Percentiles rank a stretch among this genome's conserved stretches.
These are phyloP conservation scores for Lissocephala sabroskyi DNA, from an alignment of 2,888 invertebrate genomes.

Conservation along the genomic window DNA sequence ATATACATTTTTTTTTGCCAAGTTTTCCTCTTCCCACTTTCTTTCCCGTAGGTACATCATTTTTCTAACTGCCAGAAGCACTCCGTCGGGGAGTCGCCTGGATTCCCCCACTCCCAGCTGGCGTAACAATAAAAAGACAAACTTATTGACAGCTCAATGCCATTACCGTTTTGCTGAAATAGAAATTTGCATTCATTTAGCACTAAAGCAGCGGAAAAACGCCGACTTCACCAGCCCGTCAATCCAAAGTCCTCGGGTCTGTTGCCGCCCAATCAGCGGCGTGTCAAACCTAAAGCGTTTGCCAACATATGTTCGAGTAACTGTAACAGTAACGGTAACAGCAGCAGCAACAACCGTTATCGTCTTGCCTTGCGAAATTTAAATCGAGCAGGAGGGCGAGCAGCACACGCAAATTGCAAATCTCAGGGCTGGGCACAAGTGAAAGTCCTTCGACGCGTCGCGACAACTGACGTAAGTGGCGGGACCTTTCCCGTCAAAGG, in stretches of 20 bases:
- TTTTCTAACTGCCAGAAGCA: slow-evolving; percentile 52
- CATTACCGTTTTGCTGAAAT: slow-evolving; percentile 58
- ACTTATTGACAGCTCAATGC: slow-evolving; percentile 62
- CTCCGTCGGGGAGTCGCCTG: slow-evolving; percentile 17
- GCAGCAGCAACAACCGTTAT: too few relatives aligned
- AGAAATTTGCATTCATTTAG: slow-evolving; percentile 63
- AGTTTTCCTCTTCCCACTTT: neutral
- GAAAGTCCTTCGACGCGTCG: slow-evolving; percentile 31
- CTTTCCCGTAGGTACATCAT: slow-evolving; percentile 24
- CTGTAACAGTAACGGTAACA: slow-evolving; percentile 14
- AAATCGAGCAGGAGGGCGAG: too few relatives aligned
- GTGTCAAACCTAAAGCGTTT: slow-evolving; percentile 42
- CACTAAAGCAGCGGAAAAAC: slow-evolving; percentile 8
- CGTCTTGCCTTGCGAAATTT: too few relatives aligned
- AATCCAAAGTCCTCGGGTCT: slow-evolving; percentile 25
- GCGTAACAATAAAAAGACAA: slow-evolving; percentile 46
- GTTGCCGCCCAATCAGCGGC: slow-evolving; percentile 45
- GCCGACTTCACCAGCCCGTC: neutral
- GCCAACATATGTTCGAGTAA: slow-evolving; percentile 49
- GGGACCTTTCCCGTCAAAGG: too few relatives aligned
- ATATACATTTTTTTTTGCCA: too few relatives aligned
- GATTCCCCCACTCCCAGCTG: slow-evolving; percentile 6
- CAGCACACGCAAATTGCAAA: slow-evolving; percentile 51
- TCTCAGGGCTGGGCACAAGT: slow-evolving; percentile 29
- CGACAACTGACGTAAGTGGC: too few relatives aligned